phyloP scores from a whole-genome alignment of 2,113 vertebrate species.

The Marcusenius ussheri region DNA sequence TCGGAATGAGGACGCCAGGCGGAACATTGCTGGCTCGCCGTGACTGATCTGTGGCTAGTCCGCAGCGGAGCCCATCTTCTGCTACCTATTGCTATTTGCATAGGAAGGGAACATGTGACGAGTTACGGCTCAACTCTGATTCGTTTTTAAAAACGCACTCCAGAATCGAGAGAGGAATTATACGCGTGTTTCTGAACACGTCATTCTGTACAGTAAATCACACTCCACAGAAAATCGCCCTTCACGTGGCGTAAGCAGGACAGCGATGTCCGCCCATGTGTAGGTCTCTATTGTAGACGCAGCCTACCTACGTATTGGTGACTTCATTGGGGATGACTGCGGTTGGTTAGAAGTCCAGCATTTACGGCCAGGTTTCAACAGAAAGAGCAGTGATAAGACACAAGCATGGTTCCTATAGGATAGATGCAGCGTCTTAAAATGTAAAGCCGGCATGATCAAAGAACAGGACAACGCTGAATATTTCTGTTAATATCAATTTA shows the following conservation, averaged over 20 bases:
- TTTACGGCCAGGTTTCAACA: background rate
- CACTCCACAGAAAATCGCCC: background rate
- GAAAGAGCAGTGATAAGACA: background rate
- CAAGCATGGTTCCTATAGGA: background rate
- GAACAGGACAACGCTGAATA: background rate
- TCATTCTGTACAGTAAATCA: conserved; percentile 21
- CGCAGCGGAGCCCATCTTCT: background rate
- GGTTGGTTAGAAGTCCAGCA: background rate
- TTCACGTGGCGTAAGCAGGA: background rate
- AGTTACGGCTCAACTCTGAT: conserved; percentile 20
- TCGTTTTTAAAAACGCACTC: conserved; percentile 19
- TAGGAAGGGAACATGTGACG: background rate
- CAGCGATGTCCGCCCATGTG: background rate
- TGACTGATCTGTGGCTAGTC: conserved; percentile 2
- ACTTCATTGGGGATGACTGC: background rate
- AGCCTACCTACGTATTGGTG: background rate
- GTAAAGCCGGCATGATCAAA: background rate
- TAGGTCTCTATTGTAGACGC: background rate
- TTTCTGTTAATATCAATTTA: background rate
- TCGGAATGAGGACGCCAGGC: conserved; percentile 1
- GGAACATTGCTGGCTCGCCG: background rate
- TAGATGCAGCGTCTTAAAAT: background rate
- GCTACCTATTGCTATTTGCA: conserved; percentile 9
- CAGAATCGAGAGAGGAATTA: conserved; percentile 13
- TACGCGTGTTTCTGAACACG: conserved; percentile 12